Percentiles rank a stretch among this genome's conserved stretches.
Evolutionary conservation across 2,113 vertebrate genomes (phyloP).

Genomic region (Paraplagusia blochii): DNA sequence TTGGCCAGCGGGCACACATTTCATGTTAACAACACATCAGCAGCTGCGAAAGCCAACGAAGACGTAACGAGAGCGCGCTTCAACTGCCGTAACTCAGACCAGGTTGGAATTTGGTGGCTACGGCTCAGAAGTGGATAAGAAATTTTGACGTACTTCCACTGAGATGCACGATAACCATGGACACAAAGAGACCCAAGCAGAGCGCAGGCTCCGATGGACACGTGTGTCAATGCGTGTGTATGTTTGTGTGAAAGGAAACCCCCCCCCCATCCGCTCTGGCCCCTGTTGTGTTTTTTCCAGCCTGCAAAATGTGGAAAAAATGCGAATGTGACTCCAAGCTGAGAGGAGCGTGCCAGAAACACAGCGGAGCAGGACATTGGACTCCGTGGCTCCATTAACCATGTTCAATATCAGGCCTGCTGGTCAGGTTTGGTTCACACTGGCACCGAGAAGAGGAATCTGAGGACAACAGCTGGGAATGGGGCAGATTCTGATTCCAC

Average conservation of each 20-base stretch:
- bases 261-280: constrained; percentile 33
- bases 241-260: constrained; percentile 10
- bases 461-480: constrained; percentile 51
- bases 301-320: constrained; percentile 67
- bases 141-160: no score
- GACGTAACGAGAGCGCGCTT: constrained; percentile 25
- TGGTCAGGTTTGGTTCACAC: constrained; percentile 21
- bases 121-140: neutral
- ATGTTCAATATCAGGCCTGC: constrained; percentile 55
- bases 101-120: constrained; percentile 1
- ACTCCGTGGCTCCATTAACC: constrained; percentile 51
- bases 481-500: constrained; percentile 22
- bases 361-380: constrained; percentile 55
- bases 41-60: constrained; percentile 10
- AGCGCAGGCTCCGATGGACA: constrained; percentile 24
- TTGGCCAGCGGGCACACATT: constrained; percentile 26
- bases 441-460: constrained; percentile 23
- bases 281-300: constrained; percentile 47
- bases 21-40: constrained; percentile 43
- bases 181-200: no score
- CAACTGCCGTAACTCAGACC: constrained; percentile 2
- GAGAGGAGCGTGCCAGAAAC: constrained; percentile 57
- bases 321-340: constrained; percentile 53
- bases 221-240: constrained; percentile 1
- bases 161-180: no score